A percentile compares a stretch with the other conserved stretches of the same genome.
Evolutionary conservation across 2,888 invertebrate species (phyloP).

Genomic region (Onthophagus sagittarius): DNA sequence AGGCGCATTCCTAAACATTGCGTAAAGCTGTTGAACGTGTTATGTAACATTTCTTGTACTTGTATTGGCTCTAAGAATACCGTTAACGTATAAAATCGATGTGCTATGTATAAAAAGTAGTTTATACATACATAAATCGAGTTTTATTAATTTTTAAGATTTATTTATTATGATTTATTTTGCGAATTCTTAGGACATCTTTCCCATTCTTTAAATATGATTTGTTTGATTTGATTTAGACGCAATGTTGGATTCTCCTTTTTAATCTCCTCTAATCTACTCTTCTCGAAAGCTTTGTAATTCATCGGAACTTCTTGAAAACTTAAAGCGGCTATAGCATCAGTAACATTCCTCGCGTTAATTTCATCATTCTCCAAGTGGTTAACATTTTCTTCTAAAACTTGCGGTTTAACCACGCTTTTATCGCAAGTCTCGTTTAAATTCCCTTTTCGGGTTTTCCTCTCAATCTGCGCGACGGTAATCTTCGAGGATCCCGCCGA

Average conservation of each 20-base stretch:
- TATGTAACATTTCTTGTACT: too few relatives aligned
- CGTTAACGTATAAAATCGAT: too few relatives aligned
- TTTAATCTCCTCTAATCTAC: neutral
- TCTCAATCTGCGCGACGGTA: neutral
- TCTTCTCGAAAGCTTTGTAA: constrained; percentile 1
- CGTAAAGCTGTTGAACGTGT: too few relatives aligned
- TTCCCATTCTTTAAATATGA: constrained; percentile 1
- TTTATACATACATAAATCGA: too few relatives aligned
- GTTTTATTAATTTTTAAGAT: too few relatives aligned
- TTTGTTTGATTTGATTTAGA: neutral
- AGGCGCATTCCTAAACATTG: too few relatives aligned
- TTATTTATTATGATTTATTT: neutral
- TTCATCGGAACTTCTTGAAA: neutral
- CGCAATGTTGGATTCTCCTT: neutral
- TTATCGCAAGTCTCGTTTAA: neutral
- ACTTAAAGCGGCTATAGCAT: constrained; percentile 1
- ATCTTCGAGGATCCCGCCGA: neutral
- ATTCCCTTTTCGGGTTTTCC: neutral
- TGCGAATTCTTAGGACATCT: neutral
- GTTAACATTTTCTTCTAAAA: neutral
- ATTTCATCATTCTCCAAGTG: neutral
- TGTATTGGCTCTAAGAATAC: too few relatives aligned
- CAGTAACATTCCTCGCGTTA: constrained; percentile 1
- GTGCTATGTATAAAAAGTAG: too few relatives aligned
- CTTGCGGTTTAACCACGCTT: neutral